Evolutionary conservation across 35 echinoderm and acorn worm species (phyloP).

Genomic region (Hemicentrotus pulcherrimus): DNA sequence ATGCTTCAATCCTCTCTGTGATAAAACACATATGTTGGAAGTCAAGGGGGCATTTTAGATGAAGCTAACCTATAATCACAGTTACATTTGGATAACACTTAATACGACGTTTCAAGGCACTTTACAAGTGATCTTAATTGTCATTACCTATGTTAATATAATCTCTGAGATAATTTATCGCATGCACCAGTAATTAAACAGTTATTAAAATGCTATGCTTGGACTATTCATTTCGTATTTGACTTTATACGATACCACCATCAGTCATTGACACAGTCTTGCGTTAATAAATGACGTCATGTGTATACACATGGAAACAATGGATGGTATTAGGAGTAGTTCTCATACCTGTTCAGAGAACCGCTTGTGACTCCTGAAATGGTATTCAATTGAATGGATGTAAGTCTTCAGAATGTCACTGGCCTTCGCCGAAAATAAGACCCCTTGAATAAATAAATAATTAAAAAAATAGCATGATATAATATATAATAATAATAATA

Average conservation of each 20-base stretch:
- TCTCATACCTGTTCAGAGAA: background rate
- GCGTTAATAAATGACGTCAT: background rate
- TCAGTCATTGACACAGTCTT: background rate
- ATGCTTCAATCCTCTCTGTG: background rate
- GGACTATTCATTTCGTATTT: too few species aligned
- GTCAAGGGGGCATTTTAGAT: background rate
- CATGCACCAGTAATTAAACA: background rate
- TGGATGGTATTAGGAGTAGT: background rate
- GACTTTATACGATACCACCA: too few species aligned
- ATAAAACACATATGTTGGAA: background rate
- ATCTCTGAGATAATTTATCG: background rate
- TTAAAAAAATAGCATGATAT: background rate
- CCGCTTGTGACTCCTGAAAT: background rate
- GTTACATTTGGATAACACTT: background rate
- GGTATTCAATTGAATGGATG: background rate
- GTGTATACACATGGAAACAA: background rate
- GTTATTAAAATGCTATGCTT: background rate
- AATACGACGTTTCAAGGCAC: too few species aligned
- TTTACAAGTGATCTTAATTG: background rate
- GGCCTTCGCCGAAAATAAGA: constrained; percentile 44
- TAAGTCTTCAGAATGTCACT: constrained; percentile 51
- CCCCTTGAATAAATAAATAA: background rate
- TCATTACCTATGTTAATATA: background rate
- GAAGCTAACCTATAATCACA: background rate
- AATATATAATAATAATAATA: background rate